Conservation (phyloP, 2,113 vertebrate genomes). For the Psittacula cyanocephala region DNA sequence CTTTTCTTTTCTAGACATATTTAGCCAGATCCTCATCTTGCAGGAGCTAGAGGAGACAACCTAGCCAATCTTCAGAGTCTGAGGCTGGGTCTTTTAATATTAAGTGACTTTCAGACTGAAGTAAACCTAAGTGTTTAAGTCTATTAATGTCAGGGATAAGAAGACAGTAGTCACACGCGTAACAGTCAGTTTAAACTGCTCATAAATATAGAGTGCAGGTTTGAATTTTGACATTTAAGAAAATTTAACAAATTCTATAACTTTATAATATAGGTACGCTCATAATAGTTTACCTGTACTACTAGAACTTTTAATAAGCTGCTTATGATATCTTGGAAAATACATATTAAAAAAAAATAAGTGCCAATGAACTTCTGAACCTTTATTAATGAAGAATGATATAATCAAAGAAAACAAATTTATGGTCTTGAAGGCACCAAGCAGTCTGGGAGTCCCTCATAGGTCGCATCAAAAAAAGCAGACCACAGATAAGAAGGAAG, state of each 20-base stretch:
- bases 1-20: not conserved
- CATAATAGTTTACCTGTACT: not conserved
- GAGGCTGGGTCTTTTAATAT: not conserved
- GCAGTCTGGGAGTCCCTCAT: not conserved
- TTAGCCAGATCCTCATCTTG: not conserved
- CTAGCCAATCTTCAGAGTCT: not conserved
- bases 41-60: not conserved
- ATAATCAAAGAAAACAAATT: not conserved
- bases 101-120: not conserved
- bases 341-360: not conserved
- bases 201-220: not conserved
- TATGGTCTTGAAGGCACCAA: not conserved
- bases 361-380: not conserved
- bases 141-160: not conserved
- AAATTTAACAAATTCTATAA: not conserved
- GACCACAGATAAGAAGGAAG: not conserved
- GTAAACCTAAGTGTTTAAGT: not conserved
- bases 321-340: not conserved
- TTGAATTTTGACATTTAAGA: not conserved
- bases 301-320: not conserved
- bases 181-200: not conserved
- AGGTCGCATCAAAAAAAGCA: not conserved
- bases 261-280: not conserved
- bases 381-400: not conserved
- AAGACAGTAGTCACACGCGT: not conserved